Evolutionary conservation across 2,888 invertebrate species (phyloP).

Genomic region (Eueremaeus valkanovi): DNA sequence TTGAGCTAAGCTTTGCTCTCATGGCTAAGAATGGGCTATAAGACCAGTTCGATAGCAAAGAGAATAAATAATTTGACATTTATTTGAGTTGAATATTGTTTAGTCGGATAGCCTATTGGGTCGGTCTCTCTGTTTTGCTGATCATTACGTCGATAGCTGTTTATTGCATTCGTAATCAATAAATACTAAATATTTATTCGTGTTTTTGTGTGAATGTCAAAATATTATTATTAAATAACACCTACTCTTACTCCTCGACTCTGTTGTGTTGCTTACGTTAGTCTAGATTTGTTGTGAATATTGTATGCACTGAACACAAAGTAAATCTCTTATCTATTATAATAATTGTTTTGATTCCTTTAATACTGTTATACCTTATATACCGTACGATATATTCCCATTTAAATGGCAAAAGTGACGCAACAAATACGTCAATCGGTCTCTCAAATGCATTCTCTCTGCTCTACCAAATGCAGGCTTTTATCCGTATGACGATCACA

Average conservation of each 20-base stretch:
- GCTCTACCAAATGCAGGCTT: neutral
- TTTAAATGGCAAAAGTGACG: slow-evolving; percentile 26
- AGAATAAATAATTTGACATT: neutral
- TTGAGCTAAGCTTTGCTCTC: neutral
- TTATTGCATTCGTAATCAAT: slow-evolving; percentile 22
- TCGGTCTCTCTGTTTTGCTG: neutral
- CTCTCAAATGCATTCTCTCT: neutral
- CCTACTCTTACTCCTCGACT: slow-evolving; percentile 1
- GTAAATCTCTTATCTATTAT: neutral
- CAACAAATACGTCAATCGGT: slow-evolving; percentile 4
- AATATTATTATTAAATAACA: slow-evolving; percentile 17
- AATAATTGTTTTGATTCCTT: slow-evolving; percentile 19
- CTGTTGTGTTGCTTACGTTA: neutral
- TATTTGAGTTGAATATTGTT: neutral
- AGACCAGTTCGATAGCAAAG: neutral
- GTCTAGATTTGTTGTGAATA: neutral
- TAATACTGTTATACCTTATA: neutral
- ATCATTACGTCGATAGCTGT: slow-evolving; percentile 6
- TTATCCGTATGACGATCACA: neutral
- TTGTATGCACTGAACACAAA: neutral
- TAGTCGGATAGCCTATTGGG: neutral
- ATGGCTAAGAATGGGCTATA: neutral
- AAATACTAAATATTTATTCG: slow-evolving; percentile 23
- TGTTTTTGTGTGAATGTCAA: slow-evolving; percentile 6
- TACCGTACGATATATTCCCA: neutral